Base-by-base conservation (phyloP, 2,888 invertebrate genomes). In the Dasysyrphus tricinctus region DNA sequence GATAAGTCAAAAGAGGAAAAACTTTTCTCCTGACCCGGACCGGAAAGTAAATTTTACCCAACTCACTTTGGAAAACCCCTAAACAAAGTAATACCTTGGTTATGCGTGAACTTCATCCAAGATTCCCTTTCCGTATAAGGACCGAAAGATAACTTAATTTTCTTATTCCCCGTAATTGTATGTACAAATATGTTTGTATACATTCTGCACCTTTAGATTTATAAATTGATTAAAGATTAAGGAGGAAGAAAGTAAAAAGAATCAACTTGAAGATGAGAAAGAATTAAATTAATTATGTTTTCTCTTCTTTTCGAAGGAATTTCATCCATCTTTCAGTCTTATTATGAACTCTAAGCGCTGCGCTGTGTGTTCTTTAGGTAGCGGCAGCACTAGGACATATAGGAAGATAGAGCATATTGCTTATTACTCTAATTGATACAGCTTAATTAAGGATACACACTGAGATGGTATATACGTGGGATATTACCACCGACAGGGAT, bases 381-480 rank as follows among this genome's bases (percentile, higher is more conserved):
- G 19, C 5, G n/a, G 49, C 32, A 39, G 39, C 37, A 19, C 24
- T n/a, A n/a, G n/a, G n/a, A 19, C 12, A 12, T 42, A 44, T 56
- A 49, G 34, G 51, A 69, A 69, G 76, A 85, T 42, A 56, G 56
- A 86, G 75, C 86, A 86, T 79, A 79, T 78, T 86, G 86, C 86
- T 86, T 86, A 86, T 86, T 86, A 82, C 86, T 82, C 86, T 86
- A 86, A 86, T 86, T 86, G 86, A 86, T 86, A 86, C 74, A 75
- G 86, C 86, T 86, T 86, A 86, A 86, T 86, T 86, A 86, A 82
- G 82, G 79, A 86, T 79, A 86, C 79, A 82, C 72, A 72, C 61
- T 75, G 67, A 14, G 24, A 54, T 51, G 29, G 57, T 70, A 75
- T 70, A 75, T 82, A 86, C 86, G 86, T 86, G 86, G 86, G 81